Evolutionary conservation across 2,888 invertebrate species (phyloP), one percentile per base, ranked within the genome.

Genomic region (Campopleginae sp.): DNA sequence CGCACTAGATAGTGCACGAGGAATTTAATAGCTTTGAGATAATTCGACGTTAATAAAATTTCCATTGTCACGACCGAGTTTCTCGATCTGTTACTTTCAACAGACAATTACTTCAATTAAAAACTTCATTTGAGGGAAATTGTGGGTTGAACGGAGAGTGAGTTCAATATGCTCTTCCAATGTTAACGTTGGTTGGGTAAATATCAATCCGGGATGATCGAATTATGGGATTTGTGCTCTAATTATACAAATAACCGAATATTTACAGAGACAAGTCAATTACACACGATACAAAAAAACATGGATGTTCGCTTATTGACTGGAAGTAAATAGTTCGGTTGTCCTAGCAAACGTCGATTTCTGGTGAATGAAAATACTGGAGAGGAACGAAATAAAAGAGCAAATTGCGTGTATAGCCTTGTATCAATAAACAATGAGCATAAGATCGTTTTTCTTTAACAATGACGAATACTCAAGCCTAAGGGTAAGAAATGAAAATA

Each of bases 401-500:
- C 27, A 27, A 58, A 58, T 58, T 58, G 14, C 14, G 5, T 1
- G 23, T 0, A 54, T 54, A 54, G 12, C 23, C 23, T 12, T 8
- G 27, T 58, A 12, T 14, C 54, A 58, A 58, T 14, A 58, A 58
- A 58, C 10, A 58, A 58, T 27, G 54, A 0, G 51, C 12, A 58
- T 14, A 54, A 14, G n/a, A 38, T 44, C n/a, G 58, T 31, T 33
- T 58, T 33, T n/a, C n/a, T 44, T 44, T 31, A 19, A 48, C 42
- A 14, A 51, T 19, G 27, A 44, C 33, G 27, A 58, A 14, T 27
- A 5, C 46, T 58, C 14, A 48, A 31, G 44, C 70, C 46, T 44
- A 19, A 31, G 58, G 66, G 68, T 38, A 14, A 6, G 58, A 17
- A 70, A 68, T 58, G 14, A 33, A 27, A 68, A 81, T 27, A 75